Base-by-base conservation (phyloP, 2,797 vertebrate species). In the Vultur gryphus region DNA sequence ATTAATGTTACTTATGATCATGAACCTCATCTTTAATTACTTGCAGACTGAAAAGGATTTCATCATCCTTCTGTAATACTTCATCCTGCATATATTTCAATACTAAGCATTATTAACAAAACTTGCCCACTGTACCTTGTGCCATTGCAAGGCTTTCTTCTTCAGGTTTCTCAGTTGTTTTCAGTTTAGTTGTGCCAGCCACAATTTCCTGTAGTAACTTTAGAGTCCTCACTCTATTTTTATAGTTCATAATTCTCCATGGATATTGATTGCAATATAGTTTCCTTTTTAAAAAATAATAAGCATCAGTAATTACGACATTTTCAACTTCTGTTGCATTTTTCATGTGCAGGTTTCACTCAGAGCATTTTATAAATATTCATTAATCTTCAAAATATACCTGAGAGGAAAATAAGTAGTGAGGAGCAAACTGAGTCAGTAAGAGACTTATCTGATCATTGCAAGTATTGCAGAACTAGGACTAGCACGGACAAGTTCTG, bases 321-420 rank as follows among this genome's bases (percentile, higher is more conserved):
- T 85, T 90, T 94, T 89, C 59, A 77, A 73, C 14, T 70, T 95
- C 62, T 85, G 59, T 55, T 96, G 57, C 67, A 93, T 92, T 89
- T 96, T 93, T 92, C 78, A 92, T 80, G 41, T 13, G 35, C 55
- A 62, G 33, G 3, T 58, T 95, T 94, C 51, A 85, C 70, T 87
- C 44, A 52, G 78, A 93, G 43, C 26, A 69, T 93, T 93, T 87
- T 71, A 89, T 67, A 94, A 94, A 89, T 90, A 95, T 87, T 94
- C 25, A 65, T 61, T 92, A 61, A 67, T 69, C 81, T 83, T 91
- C 78, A 85, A 93, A 94, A 91, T 71, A 66, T 17, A 89, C 9
- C 86, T 54, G 67, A 92, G 46, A 95, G 66, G 58, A 89, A 95
- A 90, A 77, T 37, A 89, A 84, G 71, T 19, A 70, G 29, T 49